A percentile compares a stretch with the other conserved stretches of the same genome.
These are phyloP conservation scores for Chromoteleia sp. DNA, from an alignment of 2,888 invertebrate species.

Conservation along the genomic window DNA sequence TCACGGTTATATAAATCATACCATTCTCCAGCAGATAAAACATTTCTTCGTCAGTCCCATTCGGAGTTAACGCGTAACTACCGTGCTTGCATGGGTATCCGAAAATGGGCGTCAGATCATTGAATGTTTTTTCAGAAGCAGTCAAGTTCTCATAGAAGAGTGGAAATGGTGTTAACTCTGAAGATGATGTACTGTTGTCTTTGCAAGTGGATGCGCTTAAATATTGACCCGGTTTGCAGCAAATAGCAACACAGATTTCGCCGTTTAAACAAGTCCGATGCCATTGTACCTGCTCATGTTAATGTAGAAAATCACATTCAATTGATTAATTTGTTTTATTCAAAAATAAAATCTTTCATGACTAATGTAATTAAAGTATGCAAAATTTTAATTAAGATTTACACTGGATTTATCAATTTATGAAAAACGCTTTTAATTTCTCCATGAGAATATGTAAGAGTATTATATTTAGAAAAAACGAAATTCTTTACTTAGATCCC, in stretches of 20 bases:
- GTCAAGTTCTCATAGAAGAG: conserved; percentile 63
- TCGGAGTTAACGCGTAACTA: conserved; percentile 69
- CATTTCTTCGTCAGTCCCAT: conserved; percentile 63
- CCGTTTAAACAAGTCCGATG: conserved; percentile 11
- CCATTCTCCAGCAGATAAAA: conserved; percentile 76
- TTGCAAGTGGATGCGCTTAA: conserved; percentile 16
- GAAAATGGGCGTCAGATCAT: conserved; percentile 64
- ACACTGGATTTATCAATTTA: too few relatives aligned
- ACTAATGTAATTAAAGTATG: too few relatives aligned
- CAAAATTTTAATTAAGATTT: too few relatives aligned
- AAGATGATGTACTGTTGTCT: conserved; percentile 7
- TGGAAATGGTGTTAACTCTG: conserved; percentile 59
- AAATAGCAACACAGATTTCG: conserved; percentile 69
- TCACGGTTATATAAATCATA: conserved; percentile 63
- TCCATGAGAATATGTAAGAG: too few relatives aligned
- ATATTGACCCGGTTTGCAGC: conserved; percentile 74
- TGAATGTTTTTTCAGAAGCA: conserved; percentile 56
- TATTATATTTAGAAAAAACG: too few relatives aligned
- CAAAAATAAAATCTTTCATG: too few relatives aligned
- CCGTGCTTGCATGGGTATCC: conserved; percentile 73
- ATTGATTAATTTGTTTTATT: too few relatives aligned
- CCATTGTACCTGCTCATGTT: conserved; percentile 1
- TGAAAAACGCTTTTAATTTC: too few relatives aligned
- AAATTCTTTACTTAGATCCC: too few relatives aligned
- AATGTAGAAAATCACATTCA: conserved; percentile 14